phyloP scores from a whole-genome alignment of 2,797 vertebrate genomes.

The Cephalopachus bancanus region DNA sequence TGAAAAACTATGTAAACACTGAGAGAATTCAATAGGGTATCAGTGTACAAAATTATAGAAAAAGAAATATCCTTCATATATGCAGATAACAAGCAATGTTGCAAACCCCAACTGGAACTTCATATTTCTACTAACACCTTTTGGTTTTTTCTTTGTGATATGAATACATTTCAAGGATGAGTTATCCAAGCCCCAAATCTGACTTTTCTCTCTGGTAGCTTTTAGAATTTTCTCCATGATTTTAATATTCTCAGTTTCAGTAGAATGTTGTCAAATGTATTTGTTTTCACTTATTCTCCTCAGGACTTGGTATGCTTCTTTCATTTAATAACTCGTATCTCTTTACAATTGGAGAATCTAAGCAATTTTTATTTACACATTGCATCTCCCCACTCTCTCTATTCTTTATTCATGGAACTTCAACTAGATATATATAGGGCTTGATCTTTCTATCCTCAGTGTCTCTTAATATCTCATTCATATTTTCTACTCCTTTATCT shows the following conservation, averaged over 20 bases:
- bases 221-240: not conserved
- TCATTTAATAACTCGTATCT: not conserved
- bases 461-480: not conserved
- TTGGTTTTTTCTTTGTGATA: not conserved
- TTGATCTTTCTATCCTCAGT: not conserved
- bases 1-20: not conserved
- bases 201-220: not conserved
- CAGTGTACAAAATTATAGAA: not conserved
- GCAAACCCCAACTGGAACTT: slow-evolving; percentile 39
- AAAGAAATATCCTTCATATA: slow-evolving; percentile 13
- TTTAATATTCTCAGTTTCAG: not conserved
- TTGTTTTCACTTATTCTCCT: slow-evolving; percentile 20
- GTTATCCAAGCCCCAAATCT: not conserved
- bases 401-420: slow-evolving; percentile 8
- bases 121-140: not conserved
- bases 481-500: not conserved
- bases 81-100: not conserved
- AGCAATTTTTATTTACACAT: slow-evolving; percentile 38
- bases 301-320: not conserved
- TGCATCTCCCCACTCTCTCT: not conserved
- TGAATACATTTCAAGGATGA: not conserved
- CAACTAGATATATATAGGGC: not conserved
- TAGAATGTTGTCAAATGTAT: not conserved
- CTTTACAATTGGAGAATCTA: slow-evolving; percentile 25
- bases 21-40: not conserved